Base-by-base conservation (phyloP, 2,113 vertebrate species). In the Scomber japonicus region DNA sequence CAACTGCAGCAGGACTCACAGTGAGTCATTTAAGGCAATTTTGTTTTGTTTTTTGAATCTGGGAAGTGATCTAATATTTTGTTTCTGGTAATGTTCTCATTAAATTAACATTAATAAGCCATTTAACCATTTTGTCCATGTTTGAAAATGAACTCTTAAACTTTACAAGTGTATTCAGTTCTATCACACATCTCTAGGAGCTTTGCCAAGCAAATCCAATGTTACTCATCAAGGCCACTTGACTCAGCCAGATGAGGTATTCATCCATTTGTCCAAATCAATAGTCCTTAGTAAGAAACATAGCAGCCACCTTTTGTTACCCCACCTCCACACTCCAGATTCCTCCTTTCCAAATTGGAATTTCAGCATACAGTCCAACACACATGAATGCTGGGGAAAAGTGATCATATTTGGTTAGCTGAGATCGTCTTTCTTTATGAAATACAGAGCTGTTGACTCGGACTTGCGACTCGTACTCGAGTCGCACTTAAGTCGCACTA, bases 221-320 rank as follows among this genome's bases (percentile, higher is more conserved):
- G 56, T 79, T 88, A 27, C 56, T 60, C 81, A 73, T 72, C 57
- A 55, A 19, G 27, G 57, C 65, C 53, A 44, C 30, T 51, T 31
- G 71, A 81, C 80, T 93, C 82, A 56, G 85, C 79, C 31, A 35
- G 31, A 35, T 35, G 31, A 82, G n/a, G 65, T 35, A 68, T 74
- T 80, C 80, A 73, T 83, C 75, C 65, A 78, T 80, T 81, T 40
- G 21, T 68, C 44, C 27, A 51, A 79, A 87, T 90, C 83, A 81
- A 86, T 90, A 88, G n/a, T 46, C 31, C 69, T 56, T 30, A 56
- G 63, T 71, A 49, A 57, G 67, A 48, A 49, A 55, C 49, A 74
- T 27, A 50, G 51, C 61, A 66, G 51, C 53, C 24, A 56, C 57
- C 45, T 53, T 24, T 30, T 40, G 50, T 77, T 75, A 83, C 75